Evolutionary conservation across 1,140 invertebrate genomes (phyloP).

Genomic region (Lordiphosa mommai): DNA sequence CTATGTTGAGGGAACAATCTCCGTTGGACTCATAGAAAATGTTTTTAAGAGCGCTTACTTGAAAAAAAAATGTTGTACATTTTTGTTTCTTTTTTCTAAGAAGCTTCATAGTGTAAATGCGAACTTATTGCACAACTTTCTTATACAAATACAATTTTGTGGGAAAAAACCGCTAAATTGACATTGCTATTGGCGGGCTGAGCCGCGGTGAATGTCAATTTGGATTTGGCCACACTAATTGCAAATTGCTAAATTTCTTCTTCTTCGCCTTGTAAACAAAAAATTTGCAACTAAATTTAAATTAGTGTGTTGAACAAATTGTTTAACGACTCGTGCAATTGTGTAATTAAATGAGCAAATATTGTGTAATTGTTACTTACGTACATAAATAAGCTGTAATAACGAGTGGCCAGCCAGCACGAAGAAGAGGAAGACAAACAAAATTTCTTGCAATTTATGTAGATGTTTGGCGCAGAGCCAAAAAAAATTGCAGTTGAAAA

Average conservation of each 20-base stretch:
- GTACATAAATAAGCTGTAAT: neutral
- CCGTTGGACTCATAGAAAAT: too few relatives aligned
- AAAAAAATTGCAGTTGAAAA: slow-evolving; percentile 13
- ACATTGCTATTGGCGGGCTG: neutral
- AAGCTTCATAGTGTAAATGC: too few relatives aligned
- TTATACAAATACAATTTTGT: neutral
- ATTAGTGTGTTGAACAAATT: slow-evolving; percentile 12
- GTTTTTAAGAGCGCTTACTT: neutral
- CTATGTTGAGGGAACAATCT: too few relatives aligned
- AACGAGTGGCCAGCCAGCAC: neutral
- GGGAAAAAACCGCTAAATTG: neutral
- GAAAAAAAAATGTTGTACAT: neutral
- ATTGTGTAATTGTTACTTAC: slow-evolving; percentile 9
- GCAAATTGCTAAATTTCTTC: slow-evolving; percentile 3
- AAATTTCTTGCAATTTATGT: slow-evolving; percentile 12
- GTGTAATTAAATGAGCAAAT: slow-evolving; percentile 17
- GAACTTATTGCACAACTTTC: too few relatives aligned
- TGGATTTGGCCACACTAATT: slow-evolving; percentile 4
- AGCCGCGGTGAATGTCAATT: neutral
- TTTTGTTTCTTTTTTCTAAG: too few relatives aligned
- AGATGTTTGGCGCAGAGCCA: slow-evolving; percentile 21
- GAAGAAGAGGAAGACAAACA: slow-evolving; percentile 12
- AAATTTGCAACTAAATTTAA: slow-evolving; percentile 20
- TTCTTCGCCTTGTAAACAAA: slow-evolving; percentile 25
- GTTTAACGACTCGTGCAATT: slow-evolving; percentile 14